Evolutionary conservation across 53 echinoderm and acorn worm species (phyloP).

Genomic region (Luidia sarsii): DNA sequence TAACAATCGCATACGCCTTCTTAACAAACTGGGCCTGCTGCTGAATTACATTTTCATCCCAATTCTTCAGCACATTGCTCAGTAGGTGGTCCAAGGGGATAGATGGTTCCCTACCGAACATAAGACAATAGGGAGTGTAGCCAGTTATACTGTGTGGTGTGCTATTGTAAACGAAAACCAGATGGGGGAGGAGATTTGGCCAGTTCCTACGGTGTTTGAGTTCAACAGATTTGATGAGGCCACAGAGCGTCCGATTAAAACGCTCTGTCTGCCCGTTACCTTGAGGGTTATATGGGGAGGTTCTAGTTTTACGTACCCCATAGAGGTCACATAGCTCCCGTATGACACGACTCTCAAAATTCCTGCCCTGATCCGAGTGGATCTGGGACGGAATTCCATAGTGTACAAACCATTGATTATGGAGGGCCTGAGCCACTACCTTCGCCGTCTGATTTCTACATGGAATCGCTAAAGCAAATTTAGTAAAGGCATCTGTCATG

Average conservation of each 20-base stretch:
- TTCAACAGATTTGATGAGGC: slow-evolving; percentile 48
- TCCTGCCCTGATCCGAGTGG: background rate
- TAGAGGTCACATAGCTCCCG: slow-evolving; percentile 27
- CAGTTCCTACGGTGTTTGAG: slow-evolving; percentile 21
- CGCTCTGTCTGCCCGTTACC: slow-evolving; percentile 9
- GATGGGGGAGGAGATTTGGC: slow-evolving; percentile 48
- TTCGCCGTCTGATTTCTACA: background rate
- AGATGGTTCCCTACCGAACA: no score
- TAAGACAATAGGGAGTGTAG: slow-evolving; percentile 31
- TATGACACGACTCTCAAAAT: slow-evolving; percentile 35
- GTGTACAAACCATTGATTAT: slow-evolving; percentile 12
- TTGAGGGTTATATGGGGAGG: no score
- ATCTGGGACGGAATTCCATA: no score
- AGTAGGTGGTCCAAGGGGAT: slow-evolving; percentile 49
- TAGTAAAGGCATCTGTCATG: slow-evolving; percentile 53
- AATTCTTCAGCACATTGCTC: slow-evolving; percentile 8
- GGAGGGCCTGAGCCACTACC: slow-evolving; percentile 21
- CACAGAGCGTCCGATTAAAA: slow-evolving; percentile 56
- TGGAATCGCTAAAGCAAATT: slow-evolving; percentile 37
- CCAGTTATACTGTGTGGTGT: slow-evolving; percentile 60
- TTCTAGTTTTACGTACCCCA: background rate
- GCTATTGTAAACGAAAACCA: slow-evolving; percentile 59
- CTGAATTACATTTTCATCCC: slow-evolving; percentile 38
- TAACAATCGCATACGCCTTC: slow-evolving; percentile 21
- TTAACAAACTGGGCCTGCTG: slow-evolving; percentile 34